Evolutionary conservation across 2,888 invertebrate species (phyloP), one percentile per base, ranked within the genome.

Genomic region (Tetropium fuscum): DNA sequence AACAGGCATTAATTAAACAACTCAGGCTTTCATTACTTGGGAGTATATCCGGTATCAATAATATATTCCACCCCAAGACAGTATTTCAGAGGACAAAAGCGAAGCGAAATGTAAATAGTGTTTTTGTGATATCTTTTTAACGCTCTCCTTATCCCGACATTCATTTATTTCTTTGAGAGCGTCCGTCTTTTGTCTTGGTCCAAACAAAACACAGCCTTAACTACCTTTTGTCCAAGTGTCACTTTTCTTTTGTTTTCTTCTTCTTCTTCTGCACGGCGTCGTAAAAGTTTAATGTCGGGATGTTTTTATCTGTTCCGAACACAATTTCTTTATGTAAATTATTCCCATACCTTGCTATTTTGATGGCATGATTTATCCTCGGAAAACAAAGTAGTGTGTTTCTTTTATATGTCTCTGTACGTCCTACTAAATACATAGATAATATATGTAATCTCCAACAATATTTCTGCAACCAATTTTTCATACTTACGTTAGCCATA

Each of bases 121-220:
- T 81, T 81, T 81, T 81, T 81, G 81, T 80, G 79, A 80, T 81
- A 81, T 81, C 81, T 81, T 81, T 81, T 81, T 81, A 81, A 81
- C 79, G 79, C 66, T 66, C 75, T 76, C 76, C 78, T 78, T 78
- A 78, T 78, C 77, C 73, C 70, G 72, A 76, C 78, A 79, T 80
- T 80, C 80, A 81, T 80, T 81, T 80, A 80, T 80, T 80, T 80
- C 80, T 81, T 80, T 80, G 79, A 75, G 66, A 74, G 73, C 74
- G 77, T 76, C 78, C 79, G 79, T 80, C 80, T 79, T 80, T 79
- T 80, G 78, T 80, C 72, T 73, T 64, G 70, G 66, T 70, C 76
- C 76, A 74, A 80, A 81, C 80, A 81, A 81, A 81, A 80, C 79
- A 78, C 76, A 76, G 79, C 80, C 80, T 81, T 81, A 81, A 81